A percentile compares a stretch with the other conserved stretches of the same genome.
Conservation (phyloP, 1,140 invertebrate species). For the Microplitis mediator region DNA sequence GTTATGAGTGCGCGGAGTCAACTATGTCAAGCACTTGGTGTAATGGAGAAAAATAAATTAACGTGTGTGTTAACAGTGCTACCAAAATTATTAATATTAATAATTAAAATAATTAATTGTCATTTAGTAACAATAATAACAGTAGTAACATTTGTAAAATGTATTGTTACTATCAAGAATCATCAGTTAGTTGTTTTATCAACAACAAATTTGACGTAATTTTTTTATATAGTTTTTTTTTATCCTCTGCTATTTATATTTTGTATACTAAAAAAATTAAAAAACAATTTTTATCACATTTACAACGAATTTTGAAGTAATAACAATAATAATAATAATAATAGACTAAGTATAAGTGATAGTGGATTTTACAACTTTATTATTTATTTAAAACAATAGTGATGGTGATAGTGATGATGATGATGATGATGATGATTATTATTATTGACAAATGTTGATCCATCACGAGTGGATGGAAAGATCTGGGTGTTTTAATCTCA, state of each 20-base stretch:
- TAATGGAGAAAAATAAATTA: constrained; percentile 22
- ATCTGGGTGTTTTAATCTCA: constrained; percentile 5
- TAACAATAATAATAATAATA: no score
- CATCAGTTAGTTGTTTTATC: no score
- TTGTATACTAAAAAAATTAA: no score
- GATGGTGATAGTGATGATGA: no score
- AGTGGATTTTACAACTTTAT: background rate
- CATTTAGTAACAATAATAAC: background rate
- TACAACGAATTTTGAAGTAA: no score
- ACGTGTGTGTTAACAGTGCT: background rate
- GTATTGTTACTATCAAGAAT: no score
- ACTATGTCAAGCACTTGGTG: constrained; percentile 30
- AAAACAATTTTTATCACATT: no score
- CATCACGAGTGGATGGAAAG: background rate
- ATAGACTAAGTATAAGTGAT: no score
- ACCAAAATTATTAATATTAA: background rate
- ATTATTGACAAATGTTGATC: background rate
- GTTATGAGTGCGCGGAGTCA: constrained; percentile 31
- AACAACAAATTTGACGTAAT: no score
- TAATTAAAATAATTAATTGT: background rate
- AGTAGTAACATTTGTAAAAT: background rate
- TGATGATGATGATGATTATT: background rate
- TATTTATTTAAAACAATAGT: background rate
- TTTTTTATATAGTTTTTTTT: no score
- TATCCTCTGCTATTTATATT: no score